Conservation (phyloP, 2,113 vertebrate genomes). For the Tauraco erythrolophus region DNA sequence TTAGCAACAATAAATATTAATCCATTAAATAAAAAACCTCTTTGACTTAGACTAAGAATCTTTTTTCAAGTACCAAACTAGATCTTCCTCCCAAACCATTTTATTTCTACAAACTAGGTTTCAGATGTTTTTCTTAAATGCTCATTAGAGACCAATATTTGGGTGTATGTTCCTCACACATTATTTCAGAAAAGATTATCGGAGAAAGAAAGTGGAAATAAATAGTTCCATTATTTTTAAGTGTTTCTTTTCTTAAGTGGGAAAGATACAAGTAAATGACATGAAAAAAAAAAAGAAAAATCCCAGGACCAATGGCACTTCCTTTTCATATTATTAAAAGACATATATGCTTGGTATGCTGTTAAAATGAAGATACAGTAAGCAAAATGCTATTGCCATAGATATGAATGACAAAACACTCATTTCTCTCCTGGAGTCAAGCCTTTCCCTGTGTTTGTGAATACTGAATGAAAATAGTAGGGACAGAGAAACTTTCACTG, state of each 20-base stretch:
- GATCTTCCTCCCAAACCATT: not conserved
- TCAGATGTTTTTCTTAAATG: not conserved
- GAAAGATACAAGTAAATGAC: not conserved
- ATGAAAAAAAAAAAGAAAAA: not conserved
- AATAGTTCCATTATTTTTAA: not conserved
- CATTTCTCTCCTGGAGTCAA: not conserved
- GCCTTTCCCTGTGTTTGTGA: not conserved
- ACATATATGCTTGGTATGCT: not conserved
- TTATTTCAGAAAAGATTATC: not conserved
- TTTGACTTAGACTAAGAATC: not conserved
- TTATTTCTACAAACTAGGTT: not conserved
- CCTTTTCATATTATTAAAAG: not conserved
- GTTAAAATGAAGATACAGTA: not conserved
- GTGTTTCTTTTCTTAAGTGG: not conserved
- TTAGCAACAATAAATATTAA: not conserved
- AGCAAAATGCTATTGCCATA: not conserved
- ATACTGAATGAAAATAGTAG: not conserved
- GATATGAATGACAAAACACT: not conserved
- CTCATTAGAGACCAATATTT: not conserved
- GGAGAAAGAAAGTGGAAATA: not conserved
- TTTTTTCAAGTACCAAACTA: not conserved
- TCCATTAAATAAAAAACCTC: not conserved
- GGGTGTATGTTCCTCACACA: not conserved
- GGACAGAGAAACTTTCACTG: not conserved
- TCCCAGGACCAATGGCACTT: accelerated